A percentile compares a stretch with the other conserved stretches of the same genome.
phyloP scores from a whole-genome alignment of 1,140 invertebrate genomes.

The Philopotamus ludificatus region DNA sequence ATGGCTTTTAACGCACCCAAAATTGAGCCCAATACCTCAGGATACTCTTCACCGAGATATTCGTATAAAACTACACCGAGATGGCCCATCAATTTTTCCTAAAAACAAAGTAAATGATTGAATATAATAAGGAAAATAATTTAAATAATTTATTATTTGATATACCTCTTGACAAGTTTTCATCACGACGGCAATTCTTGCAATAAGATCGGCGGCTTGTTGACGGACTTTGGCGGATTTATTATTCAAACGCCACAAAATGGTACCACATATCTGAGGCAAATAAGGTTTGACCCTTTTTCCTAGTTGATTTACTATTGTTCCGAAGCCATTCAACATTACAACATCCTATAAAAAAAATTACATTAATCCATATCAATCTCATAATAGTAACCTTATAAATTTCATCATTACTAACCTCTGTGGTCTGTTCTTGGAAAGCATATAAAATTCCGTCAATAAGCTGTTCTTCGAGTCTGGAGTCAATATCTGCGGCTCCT shows the following conservation, averaged over 20 bases:
- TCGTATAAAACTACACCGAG: slow-evolving; percentile 99
- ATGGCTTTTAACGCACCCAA: slow-evolving; percentile 97
- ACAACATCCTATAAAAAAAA: slow-evolving; percentile 82
- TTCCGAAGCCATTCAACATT: slow-evolving; percentile 99
- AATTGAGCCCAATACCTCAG: slow-evolving; percentile 98
- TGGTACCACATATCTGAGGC: slow-evolving; percentile 99
- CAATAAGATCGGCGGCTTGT: slow-evolving; percentile 98
- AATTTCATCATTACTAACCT: slow-evolving; percentile 60
- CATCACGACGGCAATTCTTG: slow-evolving; percentile 98
- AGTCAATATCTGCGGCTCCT: slow-evolving; percentile 97
- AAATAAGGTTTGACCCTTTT: slow-evolving; percentile 98
- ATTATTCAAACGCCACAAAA: slow-evolving; percentile 98
- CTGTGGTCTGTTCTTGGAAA: slow-evolving; percentile 99
- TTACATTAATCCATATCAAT: slow-evolving; percentile 31
- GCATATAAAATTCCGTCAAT: slow-evolving; percentile 99
- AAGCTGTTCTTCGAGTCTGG: slow-evolving; percentile 94
- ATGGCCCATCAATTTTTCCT: slow-evolving; percentile 99
- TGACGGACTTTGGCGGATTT: slow-evolving; percentile 99
- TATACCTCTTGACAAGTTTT: slow-evolving; percentile 95
- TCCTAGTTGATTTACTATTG: slow-evolving; percentile 96
- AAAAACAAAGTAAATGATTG: slow-evolving; percentile 41
- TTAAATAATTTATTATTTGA: slow-evolving; percentile 29
- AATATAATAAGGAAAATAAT: slow-evolving; percentile 20
- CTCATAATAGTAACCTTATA: slow-evolving; percentile 16
- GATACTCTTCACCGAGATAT: slow-evolving; percentile 99